These are phyloP conservation scores for Tribolium freemani DNA, from an alignment of 2,888 invertebrate species.

Conservation along the genomic window DNA sequence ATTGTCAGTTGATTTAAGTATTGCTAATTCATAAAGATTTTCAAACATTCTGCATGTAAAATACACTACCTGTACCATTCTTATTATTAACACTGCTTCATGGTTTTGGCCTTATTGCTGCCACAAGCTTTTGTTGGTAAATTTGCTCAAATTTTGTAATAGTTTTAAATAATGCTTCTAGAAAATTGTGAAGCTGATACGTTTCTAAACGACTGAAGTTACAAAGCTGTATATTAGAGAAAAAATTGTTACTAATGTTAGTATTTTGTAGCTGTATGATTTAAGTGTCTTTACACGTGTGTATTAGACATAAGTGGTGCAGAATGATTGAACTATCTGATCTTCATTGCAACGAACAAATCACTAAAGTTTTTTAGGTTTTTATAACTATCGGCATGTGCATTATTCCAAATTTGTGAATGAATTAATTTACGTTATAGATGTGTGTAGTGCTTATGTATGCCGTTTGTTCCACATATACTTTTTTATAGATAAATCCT, in stretches of 20 bases:
- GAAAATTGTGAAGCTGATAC: slow-evolving; percentile 28
- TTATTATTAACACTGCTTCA: slow-evolving; percentile 63
- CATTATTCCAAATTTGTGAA: slow-evolving; percentile 57
- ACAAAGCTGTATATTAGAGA: slow-evolving; percentile 16
- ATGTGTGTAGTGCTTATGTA: slow-evolving; percentile 63
- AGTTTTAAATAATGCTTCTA: slow-evolving; percentile 35
- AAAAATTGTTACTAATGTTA: slow-evolving; percentile 5
- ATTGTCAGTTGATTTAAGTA: slow-evolving; percentile 34
- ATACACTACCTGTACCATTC: slow-evolving; percentile 54
- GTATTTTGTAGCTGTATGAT: not conserved
- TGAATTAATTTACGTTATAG: slow-evolving; percentile 46
- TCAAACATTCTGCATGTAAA: slow-evolving; percentile 69
- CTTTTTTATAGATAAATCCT: slow-evolving; percentile 25
- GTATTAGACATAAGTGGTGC: slow-evolving; percentile 52
- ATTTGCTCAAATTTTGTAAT: slow-evolving; percentile 50
- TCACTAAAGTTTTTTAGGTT: slow-evolving; percentile 37
- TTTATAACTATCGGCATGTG: slow-evolving; percentile 59
- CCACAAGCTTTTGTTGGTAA: slow-evolving; percentile 56
- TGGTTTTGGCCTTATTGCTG: slow-evolving; percentile 63
- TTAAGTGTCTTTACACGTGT: slow-evolving; percentile 8
- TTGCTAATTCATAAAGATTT: slow-evolving; percentile 59
- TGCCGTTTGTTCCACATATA: slow-evolving; percentile 53
- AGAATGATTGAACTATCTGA: slow-evolving; percentile 65
- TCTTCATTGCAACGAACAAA: slow-evolving; percentile 36
- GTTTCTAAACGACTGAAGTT: slow-evolving; percentile 12